phyloP scores from a whole-genome alignment of 35 echinoderm and acorn worm genomes.

The Heliocidaris erythrogramma region DNA sequence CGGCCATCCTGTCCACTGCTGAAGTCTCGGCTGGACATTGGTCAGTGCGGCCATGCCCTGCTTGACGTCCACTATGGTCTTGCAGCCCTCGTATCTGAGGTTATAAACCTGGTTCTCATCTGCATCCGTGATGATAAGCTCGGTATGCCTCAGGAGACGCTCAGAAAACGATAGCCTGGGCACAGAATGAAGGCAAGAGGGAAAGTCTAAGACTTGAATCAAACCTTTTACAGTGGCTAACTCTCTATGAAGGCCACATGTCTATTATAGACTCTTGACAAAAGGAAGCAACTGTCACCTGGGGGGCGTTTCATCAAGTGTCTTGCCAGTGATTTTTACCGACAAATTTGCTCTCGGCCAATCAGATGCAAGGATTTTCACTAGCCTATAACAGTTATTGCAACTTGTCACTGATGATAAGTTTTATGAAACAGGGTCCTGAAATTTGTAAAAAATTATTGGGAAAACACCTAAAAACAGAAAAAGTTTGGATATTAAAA shows the following conservation, averaged over 20 bases:
- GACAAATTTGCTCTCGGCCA: no score
- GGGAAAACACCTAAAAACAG: no score
- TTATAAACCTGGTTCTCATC: constrained; percentile 66
- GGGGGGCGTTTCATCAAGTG: neutral
- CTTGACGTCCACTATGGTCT: constrained; percentile 89
- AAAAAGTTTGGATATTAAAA: no score
- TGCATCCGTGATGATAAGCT: constrained; percentile 68
- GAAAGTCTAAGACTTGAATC: neutral
- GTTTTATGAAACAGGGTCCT: no score
- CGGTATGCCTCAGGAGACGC: constrained; percentile 58
- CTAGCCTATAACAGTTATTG: no score
- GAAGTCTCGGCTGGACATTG: constrained; percentile 75
- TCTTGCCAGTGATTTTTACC: no score
- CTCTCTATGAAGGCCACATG: neutral
- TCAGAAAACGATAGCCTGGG: constrained; percentile 61
- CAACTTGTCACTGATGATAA: no score
- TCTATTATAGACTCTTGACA: neutral
- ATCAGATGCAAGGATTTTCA: no score
- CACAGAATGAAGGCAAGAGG: neutral
- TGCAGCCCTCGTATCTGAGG: constrained; percentile 76
- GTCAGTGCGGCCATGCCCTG: constrained; percentile 78
- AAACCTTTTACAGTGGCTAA: neutral
- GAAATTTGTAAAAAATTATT: no score
- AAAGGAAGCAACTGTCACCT: no score
- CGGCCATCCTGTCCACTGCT: constrained; percentile 86